Evolutionary conservation across 2,888 invertebrate species (phyloP), one percentile per base, ranked within the genome.

Genomic region (Drosophila macrospina): DNA sequence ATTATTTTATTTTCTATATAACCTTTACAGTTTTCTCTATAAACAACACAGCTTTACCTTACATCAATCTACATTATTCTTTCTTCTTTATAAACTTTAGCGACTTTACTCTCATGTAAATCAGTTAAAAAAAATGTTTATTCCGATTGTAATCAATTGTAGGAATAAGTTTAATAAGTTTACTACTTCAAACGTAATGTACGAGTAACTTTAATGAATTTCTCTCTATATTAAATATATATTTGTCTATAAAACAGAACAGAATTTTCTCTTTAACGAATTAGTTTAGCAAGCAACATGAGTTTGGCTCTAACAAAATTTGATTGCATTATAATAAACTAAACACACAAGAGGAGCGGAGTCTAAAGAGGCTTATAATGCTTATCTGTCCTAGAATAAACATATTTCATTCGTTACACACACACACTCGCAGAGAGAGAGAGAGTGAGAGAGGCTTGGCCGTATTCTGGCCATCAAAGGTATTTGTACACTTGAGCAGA

Each of bases 301-400:
- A 47, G n/a, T 20, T 20, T 39, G 28, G 39, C 7, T 30, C 5
- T 8, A 28, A 6, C 30, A 44, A 55, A 42, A 44, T 34, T 42
- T 24, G 44, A 55, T 45, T 56, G 56, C 36, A 56, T 26, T 67
- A 56, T 42, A 37, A 67, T 55, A 67, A 67, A 51, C 56, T 55
- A 47, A 44, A 28, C 42, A 48, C 48, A 67, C 48, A 56, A 30
- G 67, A 41, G 55, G 6, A 15, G 50, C 11, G 8, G 26, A 26
- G 41, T 51, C 16, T 20, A 59, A 39, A 50, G 59, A 32, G 15
- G 57, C 57, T 59, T 57, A 57, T 50, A 39, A 52, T 36, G 34
- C 52, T 32, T 61, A 48, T 61, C 32, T 52, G 28, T 24, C 16
- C 30, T 13, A 50, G 37, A 37, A 42, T 37, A 54, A 37, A 28